Base-by-base conservation (phyloP, 1,140 invertebrate genomes). In the Drosophila tropicalis region DNA sequence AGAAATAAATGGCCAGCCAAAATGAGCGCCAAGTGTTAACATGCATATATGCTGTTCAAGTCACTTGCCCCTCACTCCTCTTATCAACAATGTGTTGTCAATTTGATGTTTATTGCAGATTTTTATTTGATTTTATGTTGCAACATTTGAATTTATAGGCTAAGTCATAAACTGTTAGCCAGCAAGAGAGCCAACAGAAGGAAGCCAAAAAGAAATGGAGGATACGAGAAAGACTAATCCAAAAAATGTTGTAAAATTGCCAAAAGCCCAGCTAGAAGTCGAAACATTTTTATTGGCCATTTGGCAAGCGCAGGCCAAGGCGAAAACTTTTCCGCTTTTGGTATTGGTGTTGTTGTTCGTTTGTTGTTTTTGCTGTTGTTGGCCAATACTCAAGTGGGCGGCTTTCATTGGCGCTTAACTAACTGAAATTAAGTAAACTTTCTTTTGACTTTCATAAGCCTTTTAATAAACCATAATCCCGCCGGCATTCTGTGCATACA, bases 371-470 rank as follows among this genome's bases (percentile, higher is more conserved):
- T 22, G 41, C 29, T 58, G 29, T n/a, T 70, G 22, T 76, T 87
- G 79, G 79, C 76, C 82, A 87, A 86, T 83, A 82, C 79, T 86
- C 83, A 86, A 86, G 83, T 86, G 83, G 83, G 67, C 75, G 75
- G 83, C 79, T 84, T 87, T 87, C 83, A 84, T 80, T 89, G 76
- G 75, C 80, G 83, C 84, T 89, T 89, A 87, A 87, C 83, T 87
- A 87, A 87, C 83, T 89, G 79, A 89, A 89, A 89, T 89, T 89
- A 89, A 89, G 84, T 80, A 89, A 89, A 89, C 85, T 89, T 89
- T 89, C 84, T 89, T 89, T 89, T 89, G 84, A 89, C 84, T 89
- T 89, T 89, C 84, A 89, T 89, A 89, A 89, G 84, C 84, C 84
- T 89, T 89, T 89, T 89, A 89, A 89, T 89, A 89, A 89, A 81